phyloP scores from a whole-genome alignment of 2,888 invertebrate genomes.

The Octonoba sinensis region DNA sequence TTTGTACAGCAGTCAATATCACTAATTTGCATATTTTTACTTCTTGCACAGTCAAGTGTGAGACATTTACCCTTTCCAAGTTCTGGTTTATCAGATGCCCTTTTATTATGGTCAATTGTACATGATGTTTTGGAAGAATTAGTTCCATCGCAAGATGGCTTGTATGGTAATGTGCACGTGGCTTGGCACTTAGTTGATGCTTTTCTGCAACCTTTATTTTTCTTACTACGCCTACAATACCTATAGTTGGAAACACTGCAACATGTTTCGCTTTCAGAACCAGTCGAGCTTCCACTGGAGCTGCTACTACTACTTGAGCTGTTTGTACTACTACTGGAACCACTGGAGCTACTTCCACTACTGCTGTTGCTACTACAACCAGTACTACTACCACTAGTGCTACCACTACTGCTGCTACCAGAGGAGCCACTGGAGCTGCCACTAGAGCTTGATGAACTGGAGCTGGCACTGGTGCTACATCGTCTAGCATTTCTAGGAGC shows the following conservation, averaged over 20 bases:
- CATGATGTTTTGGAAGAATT: slow-evolving; percentile 26
- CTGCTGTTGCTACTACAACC: slow-evolving; percentile 39
- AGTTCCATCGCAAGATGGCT: slow-evolving; percentile 15
- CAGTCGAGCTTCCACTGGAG: slow-evolving; percentile 36
- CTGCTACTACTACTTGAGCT: slow-evolving; percentile 36
- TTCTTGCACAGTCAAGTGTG: slow-evolving; percentile 27
- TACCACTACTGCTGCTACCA: slow-evolving; percentile 42
- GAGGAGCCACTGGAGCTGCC: slow-evolving; percentile 45
- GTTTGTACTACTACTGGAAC: slow-evolving; percentile 30
- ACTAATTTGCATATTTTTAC: slow-evolving; percentile 47
- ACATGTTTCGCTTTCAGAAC: slow-evolving; percentile 57
- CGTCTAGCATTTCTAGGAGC: slow-evolving; percentile 31
- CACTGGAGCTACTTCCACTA: slow-evolving; percentile 46
- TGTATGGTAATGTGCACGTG: slow-evolving; percentile 23
- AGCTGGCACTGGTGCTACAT: slow-evolving; percentile 58
- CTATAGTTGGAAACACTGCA: slow-evolving; percentile 49
- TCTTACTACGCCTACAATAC: slow-evolving; percentile 17
- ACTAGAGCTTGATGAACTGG: slow-evolving; percentile 51
- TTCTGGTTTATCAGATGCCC: slow-evolving; percentile 17
- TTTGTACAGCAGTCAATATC: slow-evolving; percentile 58
- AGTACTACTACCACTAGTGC: slow-evolving; percentile 44
- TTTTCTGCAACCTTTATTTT: slow-evolving; percentile 9
- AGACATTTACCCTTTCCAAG: slow-evolving; percentile 21
- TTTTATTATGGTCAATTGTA: slow-evolving; percentile 16
- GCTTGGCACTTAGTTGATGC: slow-evolving; percentile 42